Conservation (phyloP, 2,113 vertebrate genomes). For the Sakesphorus luctuosus region DNA sequence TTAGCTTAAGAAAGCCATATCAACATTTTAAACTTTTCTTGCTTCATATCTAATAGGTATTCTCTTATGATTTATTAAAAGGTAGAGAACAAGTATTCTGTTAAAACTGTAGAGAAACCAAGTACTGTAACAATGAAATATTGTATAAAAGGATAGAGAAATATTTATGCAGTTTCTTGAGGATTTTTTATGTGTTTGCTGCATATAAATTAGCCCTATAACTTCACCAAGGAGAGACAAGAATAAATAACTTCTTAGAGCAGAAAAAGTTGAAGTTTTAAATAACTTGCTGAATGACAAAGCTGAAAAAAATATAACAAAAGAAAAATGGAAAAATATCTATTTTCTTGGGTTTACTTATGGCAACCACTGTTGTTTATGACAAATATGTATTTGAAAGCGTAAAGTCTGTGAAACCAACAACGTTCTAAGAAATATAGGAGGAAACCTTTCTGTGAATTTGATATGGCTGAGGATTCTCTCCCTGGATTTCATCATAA, state of each 20-base stretch:
- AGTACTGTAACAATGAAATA: conserved; percentile 13
- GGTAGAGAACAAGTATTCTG: neutral
- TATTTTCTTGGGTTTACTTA: neutral
- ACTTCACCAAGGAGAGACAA: neutral
- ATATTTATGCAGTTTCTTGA: conserved; percentile 26
- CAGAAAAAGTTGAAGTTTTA: neutral
- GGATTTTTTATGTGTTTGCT: conserved; percentile 5
- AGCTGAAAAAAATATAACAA: neutral
- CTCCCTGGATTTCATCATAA: neutral
- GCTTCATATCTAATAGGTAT: neutral
- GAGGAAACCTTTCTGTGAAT: neutral
- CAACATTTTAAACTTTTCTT: neutral
- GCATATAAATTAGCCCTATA: conserved; percentile 22
- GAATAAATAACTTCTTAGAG: neutral
- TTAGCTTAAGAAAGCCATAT: neutral
- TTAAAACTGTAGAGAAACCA: conserved; percentile 43
- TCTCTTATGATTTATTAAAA: conserved; percentile 44
- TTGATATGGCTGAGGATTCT: rapidly evolving
- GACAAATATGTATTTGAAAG: neutral
- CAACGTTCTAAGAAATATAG: neutral
- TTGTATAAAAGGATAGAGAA: neutral
- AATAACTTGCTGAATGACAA: neutral
- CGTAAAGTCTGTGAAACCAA: neutral
- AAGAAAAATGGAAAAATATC: neutral
- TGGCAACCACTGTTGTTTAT: neutral